These are phyloP conservation scores for Ptychodera flava DNA, from an alignment of 35 echinoderm and acorn worm genomes.

Conservation along the genomic window DNA sequence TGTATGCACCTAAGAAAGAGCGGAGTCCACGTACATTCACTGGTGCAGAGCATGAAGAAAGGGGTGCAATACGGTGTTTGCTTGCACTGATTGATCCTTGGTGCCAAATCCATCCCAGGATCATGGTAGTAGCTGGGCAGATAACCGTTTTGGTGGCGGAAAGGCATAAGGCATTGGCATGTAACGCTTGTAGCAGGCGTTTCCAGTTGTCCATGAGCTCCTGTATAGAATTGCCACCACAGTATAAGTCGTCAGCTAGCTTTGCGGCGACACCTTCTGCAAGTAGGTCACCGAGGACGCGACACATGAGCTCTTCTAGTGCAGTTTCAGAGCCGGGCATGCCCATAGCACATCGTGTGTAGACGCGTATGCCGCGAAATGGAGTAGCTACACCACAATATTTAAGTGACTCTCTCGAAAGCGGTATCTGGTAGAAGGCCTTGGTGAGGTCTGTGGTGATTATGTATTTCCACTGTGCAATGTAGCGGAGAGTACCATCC, in stretches of 20 bases:
- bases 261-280: conserved; percentile 31
- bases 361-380: conserved; percentile 53
- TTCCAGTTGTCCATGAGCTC: conserved; percentile 20
- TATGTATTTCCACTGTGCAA: conserved; percentile 46
- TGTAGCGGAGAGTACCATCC: conserved; percentile 36
- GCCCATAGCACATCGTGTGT: conserved; percentile 51
- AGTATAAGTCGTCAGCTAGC: conserved; percentile 49
- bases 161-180: neutral
- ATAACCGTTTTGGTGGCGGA: conserved; percentile 40
- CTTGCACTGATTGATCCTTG: neutral
- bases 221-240: conserved; percentile 29
- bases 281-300: conserved; percentile 56
- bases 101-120: conserved; percentile 61
- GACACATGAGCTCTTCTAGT: conserved; percentile 58
- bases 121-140: conserved; percentile 36
- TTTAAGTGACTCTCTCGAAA: conserved; percentile 1
- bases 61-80: neutral
- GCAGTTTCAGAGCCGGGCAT: conserved; percentile 60
- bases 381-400: conserved; percentile 34
- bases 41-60: neutral
- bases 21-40: neutral
- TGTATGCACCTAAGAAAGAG: conserved; percentile 11
- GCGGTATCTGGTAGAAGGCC: conserved; percentile 56
- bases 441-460: conserved; percentile 56
- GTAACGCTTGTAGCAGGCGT: conserved; percentile 16